phyloP scores from a whole-genome alignment of 1,140 invertebrate species.

The Stratiolaelaps scimitus region DNA sequence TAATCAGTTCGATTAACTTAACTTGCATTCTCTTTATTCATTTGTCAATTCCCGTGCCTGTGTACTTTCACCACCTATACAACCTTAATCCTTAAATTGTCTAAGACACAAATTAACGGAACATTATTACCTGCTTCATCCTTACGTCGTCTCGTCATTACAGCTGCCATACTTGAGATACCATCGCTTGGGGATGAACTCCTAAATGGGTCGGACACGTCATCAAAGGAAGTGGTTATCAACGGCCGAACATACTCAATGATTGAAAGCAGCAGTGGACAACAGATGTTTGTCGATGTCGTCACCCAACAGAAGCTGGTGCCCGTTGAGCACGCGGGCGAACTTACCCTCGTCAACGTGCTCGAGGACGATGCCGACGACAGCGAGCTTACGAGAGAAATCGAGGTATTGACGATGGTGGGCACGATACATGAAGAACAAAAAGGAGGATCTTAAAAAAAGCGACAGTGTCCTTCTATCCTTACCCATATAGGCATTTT shows the following conservation, averaged over 20 bases:
- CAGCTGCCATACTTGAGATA: constrained; percentile 11
- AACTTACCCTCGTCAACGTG: constrained; percentile 4
- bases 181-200: constrained; percentile 24
- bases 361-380: constrained; percentile 1
- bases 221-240: constrained; percentile 25
- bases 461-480: too few species aligned
- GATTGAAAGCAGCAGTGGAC: constrained; percentile 1
- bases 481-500: too few species aligned
- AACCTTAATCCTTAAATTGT: not conserved
- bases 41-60: not conserved
- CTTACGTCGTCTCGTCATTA: not conserved
- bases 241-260: constrained; percentile 20
- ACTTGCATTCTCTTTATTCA: not conserved
- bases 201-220: constrained; percentile 7
- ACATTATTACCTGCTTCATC: not conserved
- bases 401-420: constrained; percentile 18
- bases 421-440: not conserved
- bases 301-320: constrained; percentile 15
- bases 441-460: too few species aligned
- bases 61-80: not conserved
- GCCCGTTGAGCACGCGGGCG: constrained; percentile 1
- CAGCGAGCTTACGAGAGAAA: not conserved
- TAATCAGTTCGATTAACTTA: not conserved
- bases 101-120: not conserved
- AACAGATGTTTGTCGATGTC: constrained; percentile 24